Base-by-base conservation (phyloP, 2,113 vertebrate species). In the Burhinus bistriatus region DNA sequence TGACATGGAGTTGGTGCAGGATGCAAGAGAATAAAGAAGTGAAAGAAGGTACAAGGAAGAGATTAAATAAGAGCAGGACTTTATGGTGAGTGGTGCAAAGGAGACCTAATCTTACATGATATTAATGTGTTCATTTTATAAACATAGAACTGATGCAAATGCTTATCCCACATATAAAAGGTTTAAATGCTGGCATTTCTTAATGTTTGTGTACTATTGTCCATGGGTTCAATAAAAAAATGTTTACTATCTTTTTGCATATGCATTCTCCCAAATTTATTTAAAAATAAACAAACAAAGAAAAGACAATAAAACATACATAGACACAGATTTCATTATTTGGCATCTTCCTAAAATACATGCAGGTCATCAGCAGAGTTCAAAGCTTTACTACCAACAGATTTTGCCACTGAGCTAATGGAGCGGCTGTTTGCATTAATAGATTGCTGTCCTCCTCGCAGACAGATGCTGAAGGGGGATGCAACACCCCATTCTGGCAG, bases 401-500 rank as follows among this genome's bases (percentile, higher is more conserved):
- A 84, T 78, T 90, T 79, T 76, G 47, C 40, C 47, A 76, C 81
- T 36, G 70, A 80, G 57, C 83, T 87, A 85, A 91, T 52, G 75
- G 73, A 88, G 44, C 0, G 0, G 26, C 65, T 79, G 21, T 66
- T 89, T 36, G 54, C 87, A 72, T 95, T 87, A 91, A 82, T 79
- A 79, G 89, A 72, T 91, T 85, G 65, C 57, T 93, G 29, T 36
- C 23, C 38, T 76, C 38, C 69, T 82, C 16, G 2, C 0, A 0
- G 91, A 55, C 89, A 95, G 73, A 76, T 27, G 77, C 83, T 71
- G 62, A 76, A 79, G 32, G 17, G 17, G 42, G n/a, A 32, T 59
- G 52, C 9, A 71, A 55, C 44, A 61, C 11, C 47, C 34, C 10
- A 2, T 85, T 72, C 58, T 83, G 89, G 47, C 69, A 87, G 83